These are phyloP conservation scores for Germaria angustata DNA, from an alignment of 2,888 invertebrate species.

Conservation along the genomic window DNA sequence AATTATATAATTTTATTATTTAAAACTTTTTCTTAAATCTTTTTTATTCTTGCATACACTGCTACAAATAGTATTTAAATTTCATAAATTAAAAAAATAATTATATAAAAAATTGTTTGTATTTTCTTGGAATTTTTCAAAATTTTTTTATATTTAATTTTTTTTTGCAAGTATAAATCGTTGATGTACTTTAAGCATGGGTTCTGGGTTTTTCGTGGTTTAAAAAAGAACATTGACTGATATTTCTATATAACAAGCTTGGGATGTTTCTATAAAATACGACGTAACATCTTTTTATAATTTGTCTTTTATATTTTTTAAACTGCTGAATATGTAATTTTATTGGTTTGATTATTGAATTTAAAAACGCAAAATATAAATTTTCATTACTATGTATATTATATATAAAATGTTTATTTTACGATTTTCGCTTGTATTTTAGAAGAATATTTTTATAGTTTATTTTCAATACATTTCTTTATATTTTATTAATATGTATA, in stretches of 20 bases:
- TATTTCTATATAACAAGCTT: slow-evolving; percentile 35
- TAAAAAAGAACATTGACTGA: background rate
- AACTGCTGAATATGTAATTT: slow-evolving; percentile 27
- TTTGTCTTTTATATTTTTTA: background rate
- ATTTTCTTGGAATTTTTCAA: background rate
- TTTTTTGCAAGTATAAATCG: slow-evolving; percentile 8
- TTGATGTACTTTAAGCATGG: slow-evolving; percentile 32
- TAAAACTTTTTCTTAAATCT: slow-evolving; percentile 17
- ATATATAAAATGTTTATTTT: slow-evolving; percentile 40
- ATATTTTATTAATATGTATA: slow-evolving; percentile 26
- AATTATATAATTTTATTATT: slow-evolving; percentile 19
- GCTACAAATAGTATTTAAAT: slow-evolving; percentile 22
- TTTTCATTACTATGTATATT: slow-evolving; percentile 17
- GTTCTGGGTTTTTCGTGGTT: background rate
- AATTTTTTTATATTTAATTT: background rate
- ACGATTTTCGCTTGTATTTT: slow-evolving; percentile 10
- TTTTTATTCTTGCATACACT: slow-evolving; percentile 6
- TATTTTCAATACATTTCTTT: slow-evolving; percentile 28
- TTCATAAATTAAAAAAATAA: slow-evolving; percentile 8
- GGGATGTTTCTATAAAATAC: slow-evolving; percentile 13
- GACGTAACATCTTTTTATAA: slow-evolving; percentile 5
- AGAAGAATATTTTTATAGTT: slow-evolving; percentile 30
- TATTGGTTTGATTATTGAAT: slow-evolving; percentile 32
- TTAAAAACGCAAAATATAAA: slow-evolving; percentile 28
- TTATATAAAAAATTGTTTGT: slow-evolving; percentile 4